Evolutionary conservation across 2,113 vertebrate species (phyloP).

Genomic region (Hyperopisus bebe): DNA sequence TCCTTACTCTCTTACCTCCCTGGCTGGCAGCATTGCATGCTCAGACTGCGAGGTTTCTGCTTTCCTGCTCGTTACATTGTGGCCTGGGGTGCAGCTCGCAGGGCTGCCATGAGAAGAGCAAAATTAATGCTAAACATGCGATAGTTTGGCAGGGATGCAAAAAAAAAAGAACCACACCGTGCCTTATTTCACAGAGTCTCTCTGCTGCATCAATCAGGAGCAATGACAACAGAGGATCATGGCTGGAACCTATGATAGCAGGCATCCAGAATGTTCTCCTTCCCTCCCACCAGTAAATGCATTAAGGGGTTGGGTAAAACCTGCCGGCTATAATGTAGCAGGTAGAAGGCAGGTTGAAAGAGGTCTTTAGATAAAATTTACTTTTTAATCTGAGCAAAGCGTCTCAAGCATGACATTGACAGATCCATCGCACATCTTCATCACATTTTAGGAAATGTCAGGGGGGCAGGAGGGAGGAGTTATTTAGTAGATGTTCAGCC

Average conservation of each 20-base stretch:
- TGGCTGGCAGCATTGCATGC: not conserved
- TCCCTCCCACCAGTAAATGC: not conserved
- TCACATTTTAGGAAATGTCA: not conserved
- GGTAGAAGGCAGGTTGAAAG: not conserved
- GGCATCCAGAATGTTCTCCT: not conserved
- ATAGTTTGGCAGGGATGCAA: not conserved
- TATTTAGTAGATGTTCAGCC: not conserved
- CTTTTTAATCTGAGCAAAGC: not conserved
- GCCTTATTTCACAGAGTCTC: not conserved
- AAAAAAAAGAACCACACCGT: not conserved
- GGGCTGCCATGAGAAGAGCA: not conserved
- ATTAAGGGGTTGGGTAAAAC: not conserved
- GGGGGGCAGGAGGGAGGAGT: not conserved
- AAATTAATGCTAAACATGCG: slow-evolving; percentile 7
- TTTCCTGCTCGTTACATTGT: not conserved
- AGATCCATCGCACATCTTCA: not conserved
- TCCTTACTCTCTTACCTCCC: not conserved
- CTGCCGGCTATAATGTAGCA: not conserved
- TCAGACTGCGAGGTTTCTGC: not conserved
- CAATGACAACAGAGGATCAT: not conserved
- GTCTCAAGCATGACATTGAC: not conserved
- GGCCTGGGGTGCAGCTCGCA: not conserved
- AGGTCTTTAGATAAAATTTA: not conserved
- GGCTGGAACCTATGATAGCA: not conserved
- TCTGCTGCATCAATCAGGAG: not conserved